phyloP scores from a whole-genome alignment of 2,888 invertebrate species.

The Baccha elongata region DNA sequence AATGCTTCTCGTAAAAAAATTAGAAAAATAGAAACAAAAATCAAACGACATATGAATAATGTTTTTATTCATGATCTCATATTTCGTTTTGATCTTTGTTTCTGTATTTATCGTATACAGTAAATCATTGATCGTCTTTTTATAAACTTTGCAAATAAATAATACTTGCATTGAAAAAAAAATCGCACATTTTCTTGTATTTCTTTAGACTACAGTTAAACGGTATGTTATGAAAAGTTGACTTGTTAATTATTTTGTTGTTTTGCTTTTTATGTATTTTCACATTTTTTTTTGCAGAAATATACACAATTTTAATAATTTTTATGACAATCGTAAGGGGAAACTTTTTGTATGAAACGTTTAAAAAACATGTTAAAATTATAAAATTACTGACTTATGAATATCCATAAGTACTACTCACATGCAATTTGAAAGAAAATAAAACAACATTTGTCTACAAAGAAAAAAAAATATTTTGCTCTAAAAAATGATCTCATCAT shows the following conservation, averaged over 20 bases:
- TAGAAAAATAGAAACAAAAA: no score
- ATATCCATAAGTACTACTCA: slow-evolving; percentile 50
- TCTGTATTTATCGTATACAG: no score
- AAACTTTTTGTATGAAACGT: slow-evolving; percentile 37
- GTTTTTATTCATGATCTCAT: no score
- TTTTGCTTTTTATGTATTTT: neutral
- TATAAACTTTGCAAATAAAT: no score
- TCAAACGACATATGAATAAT: no score
- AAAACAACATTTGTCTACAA: slow-evolving; percentile 40
- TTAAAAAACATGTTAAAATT: slow-evolving; percentile 42
- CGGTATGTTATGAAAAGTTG: no score
- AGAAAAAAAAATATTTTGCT: slow-evolving; percentile 75
- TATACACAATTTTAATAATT: slow-evolving; percentile 68
- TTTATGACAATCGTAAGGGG: slow-evolving; percentile 71
- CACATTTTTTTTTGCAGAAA: neutral
- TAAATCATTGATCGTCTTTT: no score
- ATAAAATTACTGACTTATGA: slow-evolving; percentile 56
- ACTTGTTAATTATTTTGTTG: no score
- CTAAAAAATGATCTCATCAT: slow-evolving; percentile 82
- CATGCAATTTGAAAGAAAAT: slow-evolving; percentile 53
- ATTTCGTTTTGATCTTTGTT: no score
- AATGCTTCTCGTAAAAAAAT: no score
- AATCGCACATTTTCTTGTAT: neutral
- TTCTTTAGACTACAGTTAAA: neutral
- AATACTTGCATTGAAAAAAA: no score